Percentiles rank a stretch among this genome's conserved stretches.
Evolutionary conservation across 2,888 invertebrate genomes (phyloP).

Genomic region (Synanthedon myopaeformis): DNA sequence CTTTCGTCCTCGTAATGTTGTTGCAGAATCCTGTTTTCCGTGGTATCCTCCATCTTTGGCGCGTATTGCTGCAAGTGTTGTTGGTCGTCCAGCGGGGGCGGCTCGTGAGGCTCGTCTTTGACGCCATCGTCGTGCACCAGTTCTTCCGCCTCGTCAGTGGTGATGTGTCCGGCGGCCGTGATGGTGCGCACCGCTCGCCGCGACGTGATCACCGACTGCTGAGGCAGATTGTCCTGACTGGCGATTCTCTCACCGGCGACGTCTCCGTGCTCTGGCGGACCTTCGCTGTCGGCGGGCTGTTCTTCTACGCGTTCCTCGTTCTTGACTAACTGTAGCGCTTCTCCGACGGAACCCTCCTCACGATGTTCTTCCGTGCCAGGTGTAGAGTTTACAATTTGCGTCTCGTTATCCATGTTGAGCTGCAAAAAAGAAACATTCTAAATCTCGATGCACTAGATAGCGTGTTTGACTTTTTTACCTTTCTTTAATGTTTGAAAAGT

Average conservation of each 20-base stretch:
- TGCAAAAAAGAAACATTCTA: slow-evolving; percentile 2
- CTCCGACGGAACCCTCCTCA: slow-evolving; percentile 22
- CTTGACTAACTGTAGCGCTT: slow-evolving; percentile 58
- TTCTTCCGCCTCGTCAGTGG: slow-evolving; percentile 22
- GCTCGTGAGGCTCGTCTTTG: slow-evolving; percentile 52
- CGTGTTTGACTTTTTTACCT: background rate
- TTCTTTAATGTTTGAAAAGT: slow-evolving; percentile 1
- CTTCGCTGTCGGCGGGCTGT: slow-evolving; percentile 5
- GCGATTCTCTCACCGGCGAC: slow-evolving; percentile 52
- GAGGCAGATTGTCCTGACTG: slow-evolving; percentile 9
- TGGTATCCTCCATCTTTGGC: slow-evolving; percentile 28
- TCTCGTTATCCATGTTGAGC: slow-evolving; percentile 6
- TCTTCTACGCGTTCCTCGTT: slow-evolving; percentile 33
- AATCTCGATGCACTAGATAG: background rate
- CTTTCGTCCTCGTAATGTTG: slow-evolving; percentile 48
- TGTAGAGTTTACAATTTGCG: background rate
- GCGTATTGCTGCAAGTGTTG: slow-evolving; percentile 27
- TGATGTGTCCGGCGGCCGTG: slow-evolving; percentile 73
- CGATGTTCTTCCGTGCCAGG: slow-evolving; percentile 18
- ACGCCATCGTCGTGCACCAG: slow-evolving; percentile 37
- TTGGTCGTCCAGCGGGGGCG: slow-evolving; percentile 26
- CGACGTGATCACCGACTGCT: slow-evolving; percentile 64
- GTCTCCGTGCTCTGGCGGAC: slow-evolving; percentile 29
- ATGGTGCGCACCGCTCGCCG: slow-evolving; percentile 71
- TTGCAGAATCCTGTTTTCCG: slow-evolving; percentile 21